Evolutionary conservation across 2,113 vertebrate genomes (phyloP), one percentile per base, ranked within the genome.

Genomic region (Anarhynchus alexandrinus): DNA sequence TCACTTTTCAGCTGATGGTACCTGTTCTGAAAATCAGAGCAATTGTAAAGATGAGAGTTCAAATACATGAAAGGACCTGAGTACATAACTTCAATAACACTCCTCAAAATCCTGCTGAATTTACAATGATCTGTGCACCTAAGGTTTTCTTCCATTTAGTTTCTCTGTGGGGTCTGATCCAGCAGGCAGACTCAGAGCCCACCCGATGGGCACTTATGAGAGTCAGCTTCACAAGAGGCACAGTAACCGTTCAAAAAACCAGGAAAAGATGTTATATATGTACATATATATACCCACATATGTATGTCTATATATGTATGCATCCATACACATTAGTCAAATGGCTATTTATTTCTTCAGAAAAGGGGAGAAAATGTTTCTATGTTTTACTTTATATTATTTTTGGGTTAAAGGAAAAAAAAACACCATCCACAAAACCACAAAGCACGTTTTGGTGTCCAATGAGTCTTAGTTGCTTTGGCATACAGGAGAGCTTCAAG

Each of bases 11-110:
- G 36, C 25, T 67, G 72, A 72, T 65, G 42, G 15, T 40, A 36
- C 34, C 78, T 90, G 32, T 51, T 79, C 74, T 47, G 55, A 93
- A 94, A 90, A 88, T 73, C 47, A 64, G 74, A 72, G 30, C 32
- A 82, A 69, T 42, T 82, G 19, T 66, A 40, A 70, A 65, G 65
- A 80, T 29, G 34, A 66, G 51, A 86, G 49, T 66, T 91, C 40
- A 78, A 89, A 81, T 71, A 71, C 52, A 67, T 25, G n/a, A 86
- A 93, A 91, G 52, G 29, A 83, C 32, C 17, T 26, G 42, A 73
- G 36, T 26, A 47, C 20, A 19, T 38, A 70, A 70, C 58, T 88
- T 91, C 54, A 90, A 9, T 57, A 86, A 66, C 45, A 34, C 15
- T 81, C 29, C 54, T 80, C 8, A 23, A 30, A 82, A 38, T 82